Percentiles rank a stretch among this genome's conserved stretches.
phyloP scores from a whole-genome alignment of 1,140 invertebrate species.

The Euglossa dilemma region DNA sequence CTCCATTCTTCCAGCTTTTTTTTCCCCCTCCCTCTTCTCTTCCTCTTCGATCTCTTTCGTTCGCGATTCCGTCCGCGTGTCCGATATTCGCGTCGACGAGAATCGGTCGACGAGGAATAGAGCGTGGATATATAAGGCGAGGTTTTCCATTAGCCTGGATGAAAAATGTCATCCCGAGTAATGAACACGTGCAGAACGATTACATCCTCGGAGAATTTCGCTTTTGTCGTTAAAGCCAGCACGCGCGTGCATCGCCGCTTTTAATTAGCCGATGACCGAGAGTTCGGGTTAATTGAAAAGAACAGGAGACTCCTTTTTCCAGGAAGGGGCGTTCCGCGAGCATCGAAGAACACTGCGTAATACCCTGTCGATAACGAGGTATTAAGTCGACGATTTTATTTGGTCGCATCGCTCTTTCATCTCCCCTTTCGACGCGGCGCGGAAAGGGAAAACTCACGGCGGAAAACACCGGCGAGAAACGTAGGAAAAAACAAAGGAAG shows the following conservation, averaged over 20 bases:
- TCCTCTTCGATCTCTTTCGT: background rate
- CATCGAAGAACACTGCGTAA: background rate
- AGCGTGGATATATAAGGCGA: no score
- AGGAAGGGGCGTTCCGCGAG: background rate
- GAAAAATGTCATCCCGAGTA: no score
- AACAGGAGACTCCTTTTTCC: background rate
- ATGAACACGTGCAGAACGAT: no score
- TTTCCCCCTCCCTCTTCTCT: background rate
- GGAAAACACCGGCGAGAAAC: background rate
- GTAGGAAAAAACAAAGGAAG: no score
- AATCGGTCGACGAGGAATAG: no score
- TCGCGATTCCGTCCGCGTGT: no score
- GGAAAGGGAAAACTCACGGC: background rate
- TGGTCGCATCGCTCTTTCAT: background rate
- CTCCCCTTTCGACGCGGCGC: no score
- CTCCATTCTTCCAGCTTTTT: background rate
- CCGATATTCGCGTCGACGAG: no score
- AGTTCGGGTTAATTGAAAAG: conserved; percentile 25
- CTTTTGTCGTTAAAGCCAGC: background rate
- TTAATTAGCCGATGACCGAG: background rate
- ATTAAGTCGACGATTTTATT: conserved; percentile 10
- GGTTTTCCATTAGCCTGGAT: no score
- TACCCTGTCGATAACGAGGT: conserved; percentile 14
- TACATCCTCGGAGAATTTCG: background rate
- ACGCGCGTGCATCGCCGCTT: background rate